Evolutionary conservation across 2,113 vertebrate genomes (phyloP).

Genomic region (Sminthopsis crassicaudata): DNA sequence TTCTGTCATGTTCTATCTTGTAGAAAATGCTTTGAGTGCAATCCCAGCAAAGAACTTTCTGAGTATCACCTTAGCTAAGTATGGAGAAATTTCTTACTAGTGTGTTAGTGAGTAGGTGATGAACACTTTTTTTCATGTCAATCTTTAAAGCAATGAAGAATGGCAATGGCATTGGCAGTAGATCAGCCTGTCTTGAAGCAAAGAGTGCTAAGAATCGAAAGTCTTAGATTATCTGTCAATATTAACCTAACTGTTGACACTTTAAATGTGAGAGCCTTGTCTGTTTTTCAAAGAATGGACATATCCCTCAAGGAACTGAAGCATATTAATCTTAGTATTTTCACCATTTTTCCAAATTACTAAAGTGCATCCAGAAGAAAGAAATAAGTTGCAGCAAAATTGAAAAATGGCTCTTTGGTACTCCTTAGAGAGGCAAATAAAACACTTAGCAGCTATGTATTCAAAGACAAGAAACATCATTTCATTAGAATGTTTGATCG

Average conservation of each 20-base stretch:
- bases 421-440: not conserved
- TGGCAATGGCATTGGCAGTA: not conserved
- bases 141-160: not conserved
- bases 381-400: not conserved
- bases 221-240: not conserved
- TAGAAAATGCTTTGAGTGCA: not conserved
- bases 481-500: not conserved
- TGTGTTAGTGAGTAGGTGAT: not conserved
- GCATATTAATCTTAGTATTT: not conserved
- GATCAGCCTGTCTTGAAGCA: not conserved
- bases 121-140: not conserved
- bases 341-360: not conserved
- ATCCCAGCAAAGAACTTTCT: not conserved
- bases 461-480: not conserved
- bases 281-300: not conserved
- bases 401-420: not conserved
- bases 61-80: not conserved
- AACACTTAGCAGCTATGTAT: not conserved
- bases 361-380: not conserved
- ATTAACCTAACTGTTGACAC: not conserved
- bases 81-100: not conserved
- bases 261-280: not conserved
- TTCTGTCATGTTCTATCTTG: not conserved
- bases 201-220: not conserved
- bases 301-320: not conserved